Percentiles rank a stretch among this genome's conserved stretches.
These are phyloP conservation scores for Vicugna pacos DNA, from an alignment of 2,113 vertebrate genomes.

Conservation along the genomic window DNA sequence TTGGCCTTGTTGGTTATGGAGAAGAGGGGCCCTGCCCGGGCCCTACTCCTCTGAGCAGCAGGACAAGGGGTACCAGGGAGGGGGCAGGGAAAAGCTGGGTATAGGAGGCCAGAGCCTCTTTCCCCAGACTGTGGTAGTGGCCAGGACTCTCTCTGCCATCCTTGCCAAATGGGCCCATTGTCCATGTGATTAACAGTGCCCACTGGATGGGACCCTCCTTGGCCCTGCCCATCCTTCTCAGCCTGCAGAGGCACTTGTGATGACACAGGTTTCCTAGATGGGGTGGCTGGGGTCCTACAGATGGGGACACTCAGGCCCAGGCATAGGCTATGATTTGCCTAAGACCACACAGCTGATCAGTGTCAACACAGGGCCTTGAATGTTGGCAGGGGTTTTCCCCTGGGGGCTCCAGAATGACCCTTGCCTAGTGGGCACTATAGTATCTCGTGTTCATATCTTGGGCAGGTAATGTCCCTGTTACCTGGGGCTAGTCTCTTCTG, in stretches of 20 bases:
- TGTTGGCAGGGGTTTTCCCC: neutral
- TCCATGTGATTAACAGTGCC: neutral
- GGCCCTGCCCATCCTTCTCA: neutral
- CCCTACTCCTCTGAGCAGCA: neutral
- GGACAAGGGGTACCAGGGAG: neutral
- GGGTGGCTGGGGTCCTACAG: neutral
- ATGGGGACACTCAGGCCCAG: neutral
- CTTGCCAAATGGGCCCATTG: neutral
- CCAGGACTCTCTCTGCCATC: neutral
- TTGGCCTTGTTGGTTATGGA: slow-evolving; percentile 22
- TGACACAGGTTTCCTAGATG: neutral
- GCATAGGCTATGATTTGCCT: neutral
- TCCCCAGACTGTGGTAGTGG: no score
- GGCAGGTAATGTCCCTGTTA: neutral
- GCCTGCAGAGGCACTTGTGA: neutral
- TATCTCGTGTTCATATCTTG: neutral
- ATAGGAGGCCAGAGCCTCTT: neutral
- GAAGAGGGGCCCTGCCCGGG: neutral
- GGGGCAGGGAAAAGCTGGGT: neutral
- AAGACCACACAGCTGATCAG: neutral
- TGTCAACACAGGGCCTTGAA: neutral
- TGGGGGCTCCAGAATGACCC: neutral
- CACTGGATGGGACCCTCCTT: neutral
- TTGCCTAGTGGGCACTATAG: neutral
- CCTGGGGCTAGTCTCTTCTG: neutral